phyloP scores from a whole-genome alignment of 2,888 invertebrate species.

The Athrips mouffetella region DNA sequence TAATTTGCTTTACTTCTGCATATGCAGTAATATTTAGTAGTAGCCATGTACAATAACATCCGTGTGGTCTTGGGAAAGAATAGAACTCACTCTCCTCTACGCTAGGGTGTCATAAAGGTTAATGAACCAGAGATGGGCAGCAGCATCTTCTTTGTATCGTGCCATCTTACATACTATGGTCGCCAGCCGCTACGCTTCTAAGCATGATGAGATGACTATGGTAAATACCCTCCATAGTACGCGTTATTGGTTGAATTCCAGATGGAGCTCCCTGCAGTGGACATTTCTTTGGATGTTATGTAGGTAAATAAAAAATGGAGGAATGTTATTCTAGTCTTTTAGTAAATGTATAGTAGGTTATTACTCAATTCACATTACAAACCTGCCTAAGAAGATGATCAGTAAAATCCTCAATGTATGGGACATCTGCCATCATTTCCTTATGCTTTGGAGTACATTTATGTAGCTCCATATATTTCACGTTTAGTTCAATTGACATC shows the following conservation, averaged over 20 bases:
- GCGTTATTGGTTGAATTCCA: too few relatives aligned
- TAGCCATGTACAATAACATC: background rate
- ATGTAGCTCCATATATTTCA: constrained; percentile 41
- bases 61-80: background rate
- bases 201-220: too few relatives aligned
- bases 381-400: constrained; percentile 56
- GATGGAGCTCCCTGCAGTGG: too few relatives aligned
- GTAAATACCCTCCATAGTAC: too few relatives aligned
- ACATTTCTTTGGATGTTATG: too few relatives aligned
- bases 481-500: constrained; percentile 34
- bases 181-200: too few relatives aligned
- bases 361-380: constrained; percentile 23
- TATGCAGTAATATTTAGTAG: background rate
- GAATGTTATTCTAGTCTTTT: background rate
- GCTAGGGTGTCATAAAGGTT: too few relatives aligned
- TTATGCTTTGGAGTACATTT: constrained; percentile 38
- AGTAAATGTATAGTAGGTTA: too few relatives aligned
- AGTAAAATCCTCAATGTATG: constrained; percentile 43
- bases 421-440: constrained; percentile 34
- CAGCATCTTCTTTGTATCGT: too few relatives aligned
- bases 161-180: too few relatives aligned
- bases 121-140: too few relatives aligned
- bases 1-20: too few relatives aligned
- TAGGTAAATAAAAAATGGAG: background rate
- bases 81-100: background rate